Evolutionary conservation across 2,113 vertebrate genomes (phyloP), one percentile per base, ranked within the genome.

Genomic region (Psophia crepitans): DNA sequence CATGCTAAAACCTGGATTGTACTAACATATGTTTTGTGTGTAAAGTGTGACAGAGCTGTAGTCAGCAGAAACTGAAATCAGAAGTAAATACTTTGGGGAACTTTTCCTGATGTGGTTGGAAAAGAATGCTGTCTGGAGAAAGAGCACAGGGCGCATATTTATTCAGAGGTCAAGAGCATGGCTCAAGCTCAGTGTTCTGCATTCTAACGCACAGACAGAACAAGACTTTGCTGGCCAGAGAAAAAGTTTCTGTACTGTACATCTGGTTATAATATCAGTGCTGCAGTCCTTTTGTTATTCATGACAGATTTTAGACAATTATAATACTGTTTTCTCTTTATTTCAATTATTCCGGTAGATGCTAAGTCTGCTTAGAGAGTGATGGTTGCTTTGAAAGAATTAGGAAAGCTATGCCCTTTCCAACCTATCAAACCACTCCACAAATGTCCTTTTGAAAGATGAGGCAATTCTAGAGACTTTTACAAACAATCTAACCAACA

Each of bases 21-120:
- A 93, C 84, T 91, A 96, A 96, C 95, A 98, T 96, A 94, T 96
- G 95, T 95, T 94, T 95, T 95, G 51, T 85, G 91, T 93, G 80
- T 75, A 57, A 93, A 94, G 68, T 91, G 94, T 90, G 84, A 90
- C 88, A 96, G 84, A 93, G 77, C 64, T 73, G 44, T 56, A 93
- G 85, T 97, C 95, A 95, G 92, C 94, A 95, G 84, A 96, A 95
- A 95, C 49, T 53, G 54, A 85, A 93, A 90, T 94, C 85, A 96
- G 86, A 93, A 97, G 78, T 82, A 96, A 96, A 96, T 95, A 85
- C 94, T 91, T 94, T 11, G 41, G 91, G 88, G 90, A 94, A 93
- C 85, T 76, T 96, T 71, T 93, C 90, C 84, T 97, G 96, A 95
- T 97, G 96, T 77, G 91, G 77, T 60, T 92, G 74, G 76, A 66